Evolutionary conservation across 1,140 invertebrate genomes (phyloP).

Genomic region (Drosophila kanapiae): DNA sequence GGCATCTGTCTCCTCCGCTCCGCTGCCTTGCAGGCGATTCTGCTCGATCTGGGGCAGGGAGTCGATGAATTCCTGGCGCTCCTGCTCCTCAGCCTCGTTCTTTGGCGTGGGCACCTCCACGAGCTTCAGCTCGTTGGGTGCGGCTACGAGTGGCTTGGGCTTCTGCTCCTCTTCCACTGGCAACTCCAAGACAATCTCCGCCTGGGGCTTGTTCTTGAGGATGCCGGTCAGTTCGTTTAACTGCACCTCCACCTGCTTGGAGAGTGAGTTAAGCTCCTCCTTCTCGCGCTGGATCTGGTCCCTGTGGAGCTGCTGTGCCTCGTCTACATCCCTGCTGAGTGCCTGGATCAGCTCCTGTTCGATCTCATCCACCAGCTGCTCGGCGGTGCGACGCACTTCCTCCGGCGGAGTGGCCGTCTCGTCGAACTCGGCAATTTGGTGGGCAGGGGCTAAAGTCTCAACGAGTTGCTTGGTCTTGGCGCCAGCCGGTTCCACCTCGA

Average conservation of each 20-base stretch:
- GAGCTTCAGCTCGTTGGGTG: slow-evolving; percentile 63
- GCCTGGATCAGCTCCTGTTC: slow-evolving; percentile 73
- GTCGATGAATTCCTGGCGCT: slow-evolving; percentile 78
- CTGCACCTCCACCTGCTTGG: slow-evolving; percentile 75
- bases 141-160: slow-evolving; percentile 29
- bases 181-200: slow-evolving; percentile 60
- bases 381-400: slow-evolving; percentile 68
- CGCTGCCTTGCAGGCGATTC: slow-evolving; percentile 29
- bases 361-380: slow-evolving; percentile 74
- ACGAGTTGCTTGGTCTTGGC: slow-evolving; percentile 66
- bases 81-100: slow-evolving; percentile 71
- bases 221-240: slow-evolving; percentile 81
- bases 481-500: slow-evolving; percentile 79
- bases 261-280: slow-evolving; percentile 51
- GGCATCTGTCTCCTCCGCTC: slow-evolving; percentile 62
- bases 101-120: slow-evolving; percentile 76
- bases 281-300: slow-evolving; percentile 52
- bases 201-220: slow-evolving; percentile 69
- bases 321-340: slow-evolving; percentile 70
- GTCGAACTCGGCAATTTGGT: slow-evolving; percentile 70
- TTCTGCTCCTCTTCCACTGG: slow-evolving; percentile 18
- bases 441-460: slow-evolving; percentile 59
- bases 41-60: slow-evolving; percentile 77
- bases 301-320: slow-evolving; percentile 49
- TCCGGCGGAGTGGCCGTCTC: slow-evolving; percentile 56